Percentiles rank a stretch among this genome's conserved stretches.
These are phyloP conservation scores for Coregonus clupeaformis DNA, from an alignment of 2,113 vertebrate genomes.

Conservation along the genomic window DNA sequence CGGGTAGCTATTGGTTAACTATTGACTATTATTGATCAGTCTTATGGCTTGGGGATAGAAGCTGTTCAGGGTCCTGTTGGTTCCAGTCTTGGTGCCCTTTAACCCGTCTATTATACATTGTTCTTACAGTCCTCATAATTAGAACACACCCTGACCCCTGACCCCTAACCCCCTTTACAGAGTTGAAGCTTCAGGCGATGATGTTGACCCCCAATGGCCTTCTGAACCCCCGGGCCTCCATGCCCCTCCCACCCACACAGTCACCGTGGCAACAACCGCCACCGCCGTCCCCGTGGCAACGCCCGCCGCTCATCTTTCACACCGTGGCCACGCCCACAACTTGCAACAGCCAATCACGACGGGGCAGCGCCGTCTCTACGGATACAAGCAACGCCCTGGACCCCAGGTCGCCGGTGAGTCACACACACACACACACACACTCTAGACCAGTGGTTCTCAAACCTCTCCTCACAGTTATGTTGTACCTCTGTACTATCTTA, in stretches of 20 bases:
- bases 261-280: neutral
- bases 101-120: neutral
- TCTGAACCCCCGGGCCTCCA: slow-evolving; percentile 83
- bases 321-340: slow-evolving; percentile 89
- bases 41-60: no score
- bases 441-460: no score
- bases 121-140: no score
- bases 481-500: no score
- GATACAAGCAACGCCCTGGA: slow-evolving; percentile 76
- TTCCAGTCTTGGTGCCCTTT: no score
- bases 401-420: slow-evolving; percentile 85
- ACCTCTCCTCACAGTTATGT: no score
- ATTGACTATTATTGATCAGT: no score
- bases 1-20: no score
- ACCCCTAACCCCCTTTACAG: slow-evolving; percentile 57
- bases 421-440: neutral
- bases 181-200: slow-evolving; percentile 89
- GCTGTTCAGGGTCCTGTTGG: no score
- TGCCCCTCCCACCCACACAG: slow-evolving; percentile 63
- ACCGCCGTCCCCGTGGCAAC: no score
- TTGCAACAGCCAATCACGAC: slow-evolving; percentile 76
- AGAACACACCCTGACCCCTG: neutral
- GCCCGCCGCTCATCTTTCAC: slow-evolving; percentile 84
- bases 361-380: slow-evolving; percentile 79
- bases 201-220: slow-evolving; percentile 89